A percentile compares a stretch with the other conserved stretches of the same genome.
Evolutionary conservation across 2,888 invertebrate genomes (phyloP).

Genomic region (Epistrophe grossulariae): DNA sequence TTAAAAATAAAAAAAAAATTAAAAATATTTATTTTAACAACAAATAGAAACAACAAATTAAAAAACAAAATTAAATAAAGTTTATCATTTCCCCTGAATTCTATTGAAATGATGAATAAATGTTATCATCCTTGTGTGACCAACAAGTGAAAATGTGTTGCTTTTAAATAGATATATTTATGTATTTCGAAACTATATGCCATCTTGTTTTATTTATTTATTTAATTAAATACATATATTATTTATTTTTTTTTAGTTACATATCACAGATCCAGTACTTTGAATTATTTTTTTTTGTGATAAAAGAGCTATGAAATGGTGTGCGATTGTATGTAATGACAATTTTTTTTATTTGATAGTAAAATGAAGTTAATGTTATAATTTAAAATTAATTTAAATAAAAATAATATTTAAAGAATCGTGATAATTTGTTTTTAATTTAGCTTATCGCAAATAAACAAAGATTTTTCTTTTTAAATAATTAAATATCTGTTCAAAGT

Average conservation of each 20-base stretch:
- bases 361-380: neutral
- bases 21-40: constrained; percentile 33
- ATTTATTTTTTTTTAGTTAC: constrained; percentile 79
- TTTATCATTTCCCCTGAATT: neutral
- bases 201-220: constrained; percentile 49
- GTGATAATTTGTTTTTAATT: neutral
- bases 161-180: constrained; percentile 25
- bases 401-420: neutral
- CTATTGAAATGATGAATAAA: neutral
- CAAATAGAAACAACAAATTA: neutral
- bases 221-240: constrained; percentile 57
- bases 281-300: constrained; percentile 70
- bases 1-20: constrained; percentile 27
- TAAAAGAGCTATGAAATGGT: constrained; percentile 64
- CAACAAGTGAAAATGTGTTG: constrained; percentile 25
- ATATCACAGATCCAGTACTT: constrained; percentile 84
- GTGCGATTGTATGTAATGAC: constrained; percentile 42
- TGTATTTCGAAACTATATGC: constrained; percentile 64
- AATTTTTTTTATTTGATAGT: constrained; percentile 10
- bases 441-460: too few relatives aligned
- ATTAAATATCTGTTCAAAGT: too few relatives aligned
- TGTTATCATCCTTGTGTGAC: constrained; percentile 52
- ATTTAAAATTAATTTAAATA: neutral
- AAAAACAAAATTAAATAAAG: neutral
- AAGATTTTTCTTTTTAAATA: too few relatives aligned